Conservation (phyloP, 2,113 vertebrate species). For the Macrotus californicus region DNA sequence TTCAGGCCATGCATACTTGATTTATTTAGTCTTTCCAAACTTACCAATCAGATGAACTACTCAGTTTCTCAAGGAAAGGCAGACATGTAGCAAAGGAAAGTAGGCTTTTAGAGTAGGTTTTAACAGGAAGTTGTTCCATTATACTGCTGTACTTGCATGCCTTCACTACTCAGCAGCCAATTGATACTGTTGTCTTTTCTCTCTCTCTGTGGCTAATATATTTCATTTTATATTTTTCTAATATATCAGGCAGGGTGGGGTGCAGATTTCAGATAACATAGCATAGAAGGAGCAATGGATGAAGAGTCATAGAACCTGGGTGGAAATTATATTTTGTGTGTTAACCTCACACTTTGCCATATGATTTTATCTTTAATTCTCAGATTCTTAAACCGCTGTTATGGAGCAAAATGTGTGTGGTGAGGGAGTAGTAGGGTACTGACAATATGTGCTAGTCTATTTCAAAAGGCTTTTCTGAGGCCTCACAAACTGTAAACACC, state of each 20-base stretch:
- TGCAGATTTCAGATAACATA: background rate
- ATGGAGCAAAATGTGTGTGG: background rate
- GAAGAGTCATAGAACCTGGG: background rate
- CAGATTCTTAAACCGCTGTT: background rate
- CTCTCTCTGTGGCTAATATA: background rate
- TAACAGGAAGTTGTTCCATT: background rate
- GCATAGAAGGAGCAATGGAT: background rate
- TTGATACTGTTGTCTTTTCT: background rate
- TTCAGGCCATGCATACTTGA: background rate
- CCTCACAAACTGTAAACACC: background rate
- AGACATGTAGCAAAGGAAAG: background rate
- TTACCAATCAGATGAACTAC: background rate
- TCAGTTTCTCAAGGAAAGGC: background rate
- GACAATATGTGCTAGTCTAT: background rate
- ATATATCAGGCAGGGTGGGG: background rate
- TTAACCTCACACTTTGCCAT: background rate
- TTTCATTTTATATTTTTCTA: background rate
- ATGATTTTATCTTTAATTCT: slow-evolving; percentile 6
- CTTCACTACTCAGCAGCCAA: background rate
- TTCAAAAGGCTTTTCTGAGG: background rate
- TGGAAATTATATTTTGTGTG: background rate
- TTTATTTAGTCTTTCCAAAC: background rate
- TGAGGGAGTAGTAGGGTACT: background rate
- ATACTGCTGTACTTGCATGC: background rate
- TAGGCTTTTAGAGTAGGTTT: background rate